Conservation (phyloP, 2,797 vertebrate species). For the Sebastes paucispinis region DNA sequence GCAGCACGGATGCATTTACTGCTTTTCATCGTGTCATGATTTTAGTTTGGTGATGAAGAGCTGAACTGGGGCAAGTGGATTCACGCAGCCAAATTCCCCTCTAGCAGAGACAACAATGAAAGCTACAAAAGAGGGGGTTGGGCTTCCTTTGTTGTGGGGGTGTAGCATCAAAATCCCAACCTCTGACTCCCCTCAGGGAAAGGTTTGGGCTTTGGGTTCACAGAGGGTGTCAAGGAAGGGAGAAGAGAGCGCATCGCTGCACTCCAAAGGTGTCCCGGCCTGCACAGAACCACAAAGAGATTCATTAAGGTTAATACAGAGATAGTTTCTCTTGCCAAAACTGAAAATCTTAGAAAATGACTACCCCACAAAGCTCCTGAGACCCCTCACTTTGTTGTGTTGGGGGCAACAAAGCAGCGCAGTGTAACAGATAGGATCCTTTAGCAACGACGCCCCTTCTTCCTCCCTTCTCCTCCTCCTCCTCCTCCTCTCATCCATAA, state of each 20-base stretch:
- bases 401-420: background rate
- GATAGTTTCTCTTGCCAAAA: background rate
- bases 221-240: constrained; percentile 29
- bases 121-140: constrained; percentile 18
- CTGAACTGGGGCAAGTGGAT: constrained; percentile 48
- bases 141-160: constrained; percentile 60
- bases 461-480: background rate
- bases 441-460: background rate
- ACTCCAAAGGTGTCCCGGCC: constrained; percentile 8
- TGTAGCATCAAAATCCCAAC: constrained; percentile 39
- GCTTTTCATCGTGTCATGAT: background rate
- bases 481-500: constrained; percentile 45
- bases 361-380: background rate
- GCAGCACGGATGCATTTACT: background rate
- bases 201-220: constrained; percentile 26
- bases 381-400: constrained; percentile 6
- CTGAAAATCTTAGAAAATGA: background rate
- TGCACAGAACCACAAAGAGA: background rate
- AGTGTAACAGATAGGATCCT: constrained; percentile 23
- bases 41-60: background rate
- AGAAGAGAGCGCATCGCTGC: constrained; percentile 16
- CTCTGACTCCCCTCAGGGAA: constrained; percentile 47
- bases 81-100: constrained; percentile 37
- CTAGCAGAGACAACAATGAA: constrained; percentile 41
- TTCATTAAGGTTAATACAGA: background rate